These are phyloP conservation scores for Saccostrea echinata DNA, from an alignment of 1,140 invertebrate genomes.

Conservation along the genomic window DNA sequence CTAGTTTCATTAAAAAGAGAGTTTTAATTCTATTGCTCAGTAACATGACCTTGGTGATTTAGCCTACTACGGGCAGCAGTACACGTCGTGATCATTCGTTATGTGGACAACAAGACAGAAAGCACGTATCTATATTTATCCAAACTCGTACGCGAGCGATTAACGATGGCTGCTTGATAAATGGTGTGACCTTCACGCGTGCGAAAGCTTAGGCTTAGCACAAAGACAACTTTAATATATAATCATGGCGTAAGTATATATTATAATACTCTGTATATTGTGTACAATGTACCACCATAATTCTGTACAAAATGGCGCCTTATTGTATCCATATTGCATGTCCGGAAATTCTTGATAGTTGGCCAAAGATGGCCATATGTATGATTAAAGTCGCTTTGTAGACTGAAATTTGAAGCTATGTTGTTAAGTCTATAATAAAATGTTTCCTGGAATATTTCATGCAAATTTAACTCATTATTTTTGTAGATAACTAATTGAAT, in stretches of 20 bases:
- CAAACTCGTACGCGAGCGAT: constrained; percentile 42
- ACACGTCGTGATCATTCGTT: not conserved
- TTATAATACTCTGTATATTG: too few species aligned
- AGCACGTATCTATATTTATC: constrained; percentile 8
- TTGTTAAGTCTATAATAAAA: too few species aligned
- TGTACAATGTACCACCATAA: not conserved
- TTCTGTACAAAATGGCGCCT: not conserved
- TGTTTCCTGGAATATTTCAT: too few species aligned
- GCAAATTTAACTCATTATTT: too few species aligned
- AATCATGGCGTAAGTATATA: constrained; percentile 52
- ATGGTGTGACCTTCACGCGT: constrained; percentile 21
- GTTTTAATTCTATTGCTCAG: not conserved
- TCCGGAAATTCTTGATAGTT: not conserved
- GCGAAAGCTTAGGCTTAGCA: constrained; percentile 49
- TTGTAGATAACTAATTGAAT: too few species aligned
- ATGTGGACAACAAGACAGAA: not conserved
- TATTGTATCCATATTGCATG: too few species aligned
- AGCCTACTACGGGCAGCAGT: not conserved
- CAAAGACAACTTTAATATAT: constrained; percentile 39
- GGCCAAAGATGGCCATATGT: too few species aligned
- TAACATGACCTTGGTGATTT: constrained; percentile 36
- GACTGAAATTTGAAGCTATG: too few species aligned
- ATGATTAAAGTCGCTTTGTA: too few species aligned
- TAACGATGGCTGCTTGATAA: constrained; percentile 43
- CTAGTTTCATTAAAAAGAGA: not conserved